Evolutionary conservation across 2,888 invertebrate species (phyloP).

Genomic region (Dilophus febrilis): DNA sequence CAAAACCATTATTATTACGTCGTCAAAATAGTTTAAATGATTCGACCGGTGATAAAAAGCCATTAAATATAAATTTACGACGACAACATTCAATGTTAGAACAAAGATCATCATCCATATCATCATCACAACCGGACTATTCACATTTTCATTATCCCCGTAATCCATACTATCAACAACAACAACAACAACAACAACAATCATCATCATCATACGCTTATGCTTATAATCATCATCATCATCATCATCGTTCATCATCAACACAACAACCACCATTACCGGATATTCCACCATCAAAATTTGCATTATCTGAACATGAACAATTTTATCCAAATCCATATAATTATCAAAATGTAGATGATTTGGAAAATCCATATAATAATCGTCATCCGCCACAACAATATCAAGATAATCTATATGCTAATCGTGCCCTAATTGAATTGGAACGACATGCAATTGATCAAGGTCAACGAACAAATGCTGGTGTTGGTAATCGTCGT

Average conservation of each 20-base stretch:
- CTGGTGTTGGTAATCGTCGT: slow-evolving; percentile 14
- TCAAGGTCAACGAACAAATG: slow-evolving; percentile 16
- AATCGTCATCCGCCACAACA: slow-evolving; percentile 13
- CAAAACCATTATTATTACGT: slow-evolving; percentile 22
- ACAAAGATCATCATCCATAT: slow-evolving; percentile 14
- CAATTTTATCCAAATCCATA: slow-evolving; percentile 14
- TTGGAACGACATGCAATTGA: slow-evolving; percentile 19
- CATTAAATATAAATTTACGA: slow-evolving; percentile 20
- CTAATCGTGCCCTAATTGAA: slow-evolving; percentile 29
- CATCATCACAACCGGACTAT: not conserved
- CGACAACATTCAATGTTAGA: slow-evolving; percentile 30
- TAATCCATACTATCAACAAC: not conserved
- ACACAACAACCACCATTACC: slow-evolving; percentile 3
- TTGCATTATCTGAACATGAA: slow-evolving; percentile 7
- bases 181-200: slow-evolving; percentile 5
- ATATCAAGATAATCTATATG: slow-evolving; percentile 23
- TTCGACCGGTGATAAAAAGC: slow-evolving; percentile 17
- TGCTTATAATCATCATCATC: not conserved
- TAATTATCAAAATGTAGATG: slow-evolving; percentile 27
- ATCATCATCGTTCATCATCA: slow-evolving; percentile 3
- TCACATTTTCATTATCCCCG: no score
- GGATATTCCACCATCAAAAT: slow-evolving; percentile 9
- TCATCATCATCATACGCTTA: slow-evolving; percentile 8
- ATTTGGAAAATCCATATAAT: slow-evolving; percentile 21
- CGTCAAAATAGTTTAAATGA: slow-evolving; percentile 31